A percentile compares a stretch with the other conserved stretches of the same genome.
These are phyloP conservation scores for Dinothrombium tinctorium DNA, from an alignment of 1,140 invertebrate species.

Conservation along the genomic window DNA sequence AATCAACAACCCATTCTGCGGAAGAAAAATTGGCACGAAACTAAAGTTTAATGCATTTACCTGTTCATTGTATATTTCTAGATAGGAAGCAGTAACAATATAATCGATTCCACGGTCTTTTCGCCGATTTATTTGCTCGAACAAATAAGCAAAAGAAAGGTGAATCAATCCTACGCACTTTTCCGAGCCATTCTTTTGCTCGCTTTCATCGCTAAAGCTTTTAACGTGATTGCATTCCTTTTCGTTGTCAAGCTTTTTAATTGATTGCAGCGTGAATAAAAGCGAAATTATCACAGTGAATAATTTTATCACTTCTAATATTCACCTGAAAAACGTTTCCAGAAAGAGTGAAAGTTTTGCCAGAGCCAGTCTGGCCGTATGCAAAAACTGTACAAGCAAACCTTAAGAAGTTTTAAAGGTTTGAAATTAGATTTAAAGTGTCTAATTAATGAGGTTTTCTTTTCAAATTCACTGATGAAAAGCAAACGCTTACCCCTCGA, in stretches of 20 bases:
- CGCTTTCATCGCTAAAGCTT: background rate
- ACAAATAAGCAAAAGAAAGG: conserved; percentile 56
- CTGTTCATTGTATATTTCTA: conserved; percentile 91
- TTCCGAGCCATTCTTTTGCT: background rate
- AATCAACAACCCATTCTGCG: conserved; percentile 10
- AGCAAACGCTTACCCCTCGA: conserved; percentile 21
- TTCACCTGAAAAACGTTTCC: conserved; percentile 26
- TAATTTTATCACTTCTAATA: background rate
- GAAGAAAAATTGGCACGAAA: background rate
- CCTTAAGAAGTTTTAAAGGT: conserved; percentile 15
- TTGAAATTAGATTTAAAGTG: background rate
- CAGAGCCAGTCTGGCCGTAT: conserved; percentile 89
- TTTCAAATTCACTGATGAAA: no score
- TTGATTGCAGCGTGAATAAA: background rate
- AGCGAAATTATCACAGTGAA: background rate
- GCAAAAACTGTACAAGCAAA: conserved; percentile 82
- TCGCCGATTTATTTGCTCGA: conserved; percentile 38
- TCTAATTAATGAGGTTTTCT: no score
- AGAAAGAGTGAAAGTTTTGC: conserved; percentile 83
- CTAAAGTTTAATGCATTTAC: conserved; percentile 30
- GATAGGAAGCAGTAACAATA: conserved; percentile 69
- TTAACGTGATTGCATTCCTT: background rate
- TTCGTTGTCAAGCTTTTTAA: background rate
- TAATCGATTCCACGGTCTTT: conserved; percentile 38
- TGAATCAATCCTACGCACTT: conserved; percentile 15